phyloP scores from a whole-genome alignment of 2,888 invertebrate species.

The Phrixothrix hirtus region DNA sequence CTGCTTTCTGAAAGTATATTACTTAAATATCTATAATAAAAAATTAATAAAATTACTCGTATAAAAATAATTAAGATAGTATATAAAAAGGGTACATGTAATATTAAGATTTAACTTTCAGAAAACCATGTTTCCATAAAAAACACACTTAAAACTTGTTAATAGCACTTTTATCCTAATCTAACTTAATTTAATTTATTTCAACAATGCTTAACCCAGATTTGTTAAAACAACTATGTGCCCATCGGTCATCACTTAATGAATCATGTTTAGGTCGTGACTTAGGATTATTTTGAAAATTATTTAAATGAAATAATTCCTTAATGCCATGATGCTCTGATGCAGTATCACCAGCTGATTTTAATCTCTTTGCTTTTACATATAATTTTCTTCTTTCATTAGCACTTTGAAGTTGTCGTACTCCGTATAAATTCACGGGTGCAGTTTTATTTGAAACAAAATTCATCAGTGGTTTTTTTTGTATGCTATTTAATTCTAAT shows the following conservation, averaged over 20 bases:
- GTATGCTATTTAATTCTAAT: constrained; percentile 40
- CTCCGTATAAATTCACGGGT: constrained; percentile 44
- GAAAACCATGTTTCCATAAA: too few relatives aligned
- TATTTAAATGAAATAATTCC: constrained; percentile 37
- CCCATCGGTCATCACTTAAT: constrained; percentile 12
- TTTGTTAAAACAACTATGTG: constrained; percentile 1
- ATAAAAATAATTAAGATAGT: too few relatives aligned
- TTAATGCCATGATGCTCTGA: constrained; percentile 16
- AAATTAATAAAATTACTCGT: too few relatives aligned
- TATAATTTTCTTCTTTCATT: constrained; percentile 15
- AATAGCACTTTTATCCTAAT: too few relatives aligned
- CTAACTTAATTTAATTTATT: constrained; percentile 32
- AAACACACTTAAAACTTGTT: too few relatives aligned
- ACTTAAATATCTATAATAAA: too few relatives aligned
- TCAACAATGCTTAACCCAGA: constrained; percentile 34
- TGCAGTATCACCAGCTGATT: constrained; percentile 48
- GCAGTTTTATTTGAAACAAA: constrained; percentile 47
- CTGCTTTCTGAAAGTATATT: too few relatives aligned
- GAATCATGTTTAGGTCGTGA: constrained; percentile 15
- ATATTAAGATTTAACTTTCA: too few relatives aligned
- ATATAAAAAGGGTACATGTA: too few relatives aligned
- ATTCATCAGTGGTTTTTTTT: constrained; percentile 37
- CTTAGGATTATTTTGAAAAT: constrained; percentile 21
- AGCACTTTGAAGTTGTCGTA: constrained; percentile 37
- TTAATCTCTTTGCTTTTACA: constrained; percentile 40